Percentiles rank a stretch among this genome's conserved stretches.
Conservation (phyloP, 2,888 invertebrate species). For the Sesia bembeciformis region DNA sequence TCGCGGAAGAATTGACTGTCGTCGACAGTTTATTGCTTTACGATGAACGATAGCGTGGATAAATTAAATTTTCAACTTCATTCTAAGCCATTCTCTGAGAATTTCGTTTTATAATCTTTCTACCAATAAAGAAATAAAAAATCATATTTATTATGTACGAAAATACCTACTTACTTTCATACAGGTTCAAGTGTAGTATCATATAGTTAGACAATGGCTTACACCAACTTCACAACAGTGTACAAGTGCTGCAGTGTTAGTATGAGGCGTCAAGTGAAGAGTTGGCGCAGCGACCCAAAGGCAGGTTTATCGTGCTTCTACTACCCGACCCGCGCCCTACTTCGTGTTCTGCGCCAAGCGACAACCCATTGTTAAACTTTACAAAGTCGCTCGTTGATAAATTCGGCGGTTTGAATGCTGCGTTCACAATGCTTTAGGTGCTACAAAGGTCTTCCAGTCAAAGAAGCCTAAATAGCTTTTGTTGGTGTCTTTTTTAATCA, state of each 20-base stretch:
- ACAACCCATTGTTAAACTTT: constrained; percentile 34
- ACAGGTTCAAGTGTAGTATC: no score
- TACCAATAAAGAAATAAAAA: no score
- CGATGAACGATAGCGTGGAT: constrained; percentile 6
- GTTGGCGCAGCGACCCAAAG: constrained; percentile 14
- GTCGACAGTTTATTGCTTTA: constrained; percentile 9
- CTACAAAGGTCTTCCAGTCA: no score
- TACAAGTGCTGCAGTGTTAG: constrained; percentile 14
- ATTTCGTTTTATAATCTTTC: background rate
- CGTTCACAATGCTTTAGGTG: no score
- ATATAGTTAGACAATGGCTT: background rate
- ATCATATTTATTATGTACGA: no score
- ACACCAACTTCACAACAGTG: background rate
- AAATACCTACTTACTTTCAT: no score
- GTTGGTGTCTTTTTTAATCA: no score
- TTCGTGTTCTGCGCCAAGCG: constrained; percentile 21
- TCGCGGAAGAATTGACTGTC: constrained; percentile 7
- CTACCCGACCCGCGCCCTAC: constrained; percentile 30
- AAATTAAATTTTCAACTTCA: constrained; percentile 5
- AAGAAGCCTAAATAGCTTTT: no score
- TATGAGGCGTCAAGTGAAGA: constrained; percentile 19
- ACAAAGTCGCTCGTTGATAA: background rate
- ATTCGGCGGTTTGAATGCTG: no score
- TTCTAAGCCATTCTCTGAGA: background rate
- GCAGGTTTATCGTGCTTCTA: constrained; percentile 27